These are phyloP conservation scores for Cetoscarus ocellatus DNA, from an alignment of 2,797 vertebrate genomes.

Conservation along the genomic window DNA sequence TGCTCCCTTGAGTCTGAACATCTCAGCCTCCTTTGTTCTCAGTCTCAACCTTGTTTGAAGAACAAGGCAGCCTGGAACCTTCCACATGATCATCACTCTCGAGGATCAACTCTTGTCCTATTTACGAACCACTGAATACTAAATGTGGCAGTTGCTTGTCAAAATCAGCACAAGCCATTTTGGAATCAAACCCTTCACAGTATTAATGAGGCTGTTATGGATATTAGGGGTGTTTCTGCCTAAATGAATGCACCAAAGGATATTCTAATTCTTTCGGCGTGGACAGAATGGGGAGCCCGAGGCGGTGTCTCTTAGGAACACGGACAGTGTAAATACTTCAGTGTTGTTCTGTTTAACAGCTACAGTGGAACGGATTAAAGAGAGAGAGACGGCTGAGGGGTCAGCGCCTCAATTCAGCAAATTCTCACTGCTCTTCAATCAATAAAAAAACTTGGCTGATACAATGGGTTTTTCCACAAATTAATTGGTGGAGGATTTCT, in stretches of 20 bases:
- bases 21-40: conserved; percentile 53
- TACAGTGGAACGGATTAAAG: conserved; percentile 28
- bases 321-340: conserved; percentile 31
- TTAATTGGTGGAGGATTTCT: conserved; percentile 30
- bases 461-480: conserved; percentile 19
- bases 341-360: conserved; percentile 32
- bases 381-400: conserved; percentile 35
- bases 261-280: conserved; percentile 48
- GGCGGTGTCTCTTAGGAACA: conserved; percentile 45
- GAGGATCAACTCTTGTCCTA: conserved; percentile 42
- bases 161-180: conserved; percentile 51
- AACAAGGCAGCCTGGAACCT: conserved; percentile 36
- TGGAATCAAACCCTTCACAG: conserved; percentile 40
- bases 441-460: conserved; percentile 20
- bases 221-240: conserved; percentile 44
- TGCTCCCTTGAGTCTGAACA: conserved; percentile 21
- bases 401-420: conserved; percentile 38
- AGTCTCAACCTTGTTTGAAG: conserved; percentile 22
- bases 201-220: conserved; percentile 62
- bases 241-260: conserved; percentile 48
- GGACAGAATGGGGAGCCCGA: conserved; percentile 50
- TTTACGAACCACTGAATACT: conserved; percentile 48
- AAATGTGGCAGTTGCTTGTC: conserved; percentile 40
- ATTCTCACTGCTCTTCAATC: conserved; percentile 37
- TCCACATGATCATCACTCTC: conserved; percentile 48